Conservation (phyloP, 2,113 vertebrate species). For the Propithecus coquereli region DNA sequence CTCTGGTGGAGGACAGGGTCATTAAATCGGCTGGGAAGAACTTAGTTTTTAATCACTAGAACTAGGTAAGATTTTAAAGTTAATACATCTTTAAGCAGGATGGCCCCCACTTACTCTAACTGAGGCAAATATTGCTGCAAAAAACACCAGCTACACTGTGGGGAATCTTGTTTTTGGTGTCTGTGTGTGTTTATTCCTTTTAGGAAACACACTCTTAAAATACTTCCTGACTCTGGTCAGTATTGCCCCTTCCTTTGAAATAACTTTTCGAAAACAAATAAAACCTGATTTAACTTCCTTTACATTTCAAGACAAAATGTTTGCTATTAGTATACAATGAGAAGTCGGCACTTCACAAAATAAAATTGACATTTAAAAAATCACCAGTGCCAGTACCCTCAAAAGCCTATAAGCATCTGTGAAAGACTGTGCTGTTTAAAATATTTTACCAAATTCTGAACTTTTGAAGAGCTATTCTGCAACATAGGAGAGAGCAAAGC, state of each 20-base stretch:
- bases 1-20: not conserved
- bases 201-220: not conserved
- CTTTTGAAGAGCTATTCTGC: not conserved
- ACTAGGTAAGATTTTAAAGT: not conserved
- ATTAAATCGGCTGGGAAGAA: not conserved
- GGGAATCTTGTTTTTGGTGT: not conserved
- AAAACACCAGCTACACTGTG: not conserved
- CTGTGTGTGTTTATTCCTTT: not conserved
- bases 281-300: not conserved
- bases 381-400: not conserved
- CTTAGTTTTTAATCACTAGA: not conserved
- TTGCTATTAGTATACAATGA: not conserved
- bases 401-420: not conserved
- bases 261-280: not conserved
- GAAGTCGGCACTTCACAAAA: not conserved
- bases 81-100: not conserved
- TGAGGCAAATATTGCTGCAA: not conserved
- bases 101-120: not conserved
- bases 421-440: not conserved
- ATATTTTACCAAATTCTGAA: not conserved
- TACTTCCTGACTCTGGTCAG: not conserved
- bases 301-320: not conserved
- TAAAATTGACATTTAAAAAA: not conserved
- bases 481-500: not conserved
- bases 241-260: not conserved